A percentile compares a stretch with the other conserved stretches of the same genome.
These are phyloP conservation scores for Platygyra sinensis DNA, from an alignment of 64 coral and sea anemone genomes.

Conservation along the genomic window DNA sequence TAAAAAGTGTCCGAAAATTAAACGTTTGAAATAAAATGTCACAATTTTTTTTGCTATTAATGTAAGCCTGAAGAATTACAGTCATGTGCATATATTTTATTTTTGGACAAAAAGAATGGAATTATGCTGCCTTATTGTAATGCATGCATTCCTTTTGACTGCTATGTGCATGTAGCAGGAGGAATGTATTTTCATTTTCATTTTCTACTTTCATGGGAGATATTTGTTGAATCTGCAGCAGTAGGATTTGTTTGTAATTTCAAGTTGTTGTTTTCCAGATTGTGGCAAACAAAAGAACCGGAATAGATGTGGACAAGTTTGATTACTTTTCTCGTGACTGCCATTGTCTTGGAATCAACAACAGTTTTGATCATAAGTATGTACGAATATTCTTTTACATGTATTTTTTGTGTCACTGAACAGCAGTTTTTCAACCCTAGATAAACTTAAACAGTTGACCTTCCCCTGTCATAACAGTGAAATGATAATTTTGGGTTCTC, in stretches of 20 bases:
- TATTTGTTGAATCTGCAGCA: neutral
- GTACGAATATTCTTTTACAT: neutral
- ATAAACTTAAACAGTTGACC: neutral
- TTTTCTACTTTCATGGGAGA: neutral
- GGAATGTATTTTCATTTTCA: no score
- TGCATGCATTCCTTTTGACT: no score
- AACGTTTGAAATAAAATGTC: no score
- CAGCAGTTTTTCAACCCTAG: no score
- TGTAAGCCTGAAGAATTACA: no score
- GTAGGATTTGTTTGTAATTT: neutral
- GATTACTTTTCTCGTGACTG: constrained; percentile 98
- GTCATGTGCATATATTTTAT: no score
- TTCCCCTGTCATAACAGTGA: neutral
- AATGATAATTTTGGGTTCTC: neutral
- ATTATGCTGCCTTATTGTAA: neutral
- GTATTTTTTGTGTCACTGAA: no score
- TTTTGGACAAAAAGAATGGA: neutral
- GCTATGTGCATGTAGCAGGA: no score
- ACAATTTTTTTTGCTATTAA: no score
- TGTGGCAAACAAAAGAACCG: constrained; percentile 98
- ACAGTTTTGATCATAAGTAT: constrained; percentile 94
- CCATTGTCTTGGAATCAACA: constrained; percentile 83
- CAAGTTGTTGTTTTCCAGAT: constrained; percentile 64
- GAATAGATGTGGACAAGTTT: constrained; percentile 98
- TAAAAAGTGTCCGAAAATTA: no score